A percentile compares a stretch with the other conserved stretches of the same genome.
Evolutionary conservation across 2,113 vertebrate genomes (phyloP).

Genomic region (Larimichthys crocea): DNA sequence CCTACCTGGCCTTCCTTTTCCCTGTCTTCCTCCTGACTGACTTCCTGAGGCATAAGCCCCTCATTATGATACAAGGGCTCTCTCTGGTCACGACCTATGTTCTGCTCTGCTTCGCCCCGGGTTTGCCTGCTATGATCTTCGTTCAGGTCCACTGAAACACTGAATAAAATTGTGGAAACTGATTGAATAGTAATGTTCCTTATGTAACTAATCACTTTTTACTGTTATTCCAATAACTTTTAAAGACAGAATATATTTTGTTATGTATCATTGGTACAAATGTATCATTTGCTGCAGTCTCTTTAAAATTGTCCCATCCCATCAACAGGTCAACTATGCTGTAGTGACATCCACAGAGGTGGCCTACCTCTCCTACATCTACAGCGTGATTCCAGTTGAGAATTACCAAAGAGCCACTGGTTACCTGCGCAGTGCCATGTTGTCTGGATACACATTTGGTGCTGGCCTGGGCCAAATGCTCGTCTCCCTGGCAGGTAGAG

Average conservation of each 20-base stretch:
- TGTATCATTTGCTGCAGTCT: not conserved
- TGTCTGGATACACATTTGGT: constrained; percentile 79
- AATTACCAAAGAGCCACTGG: constrained; percentile 81
- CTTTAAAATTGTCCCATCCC: not conserved
- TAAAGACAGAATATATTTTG: not conserved
- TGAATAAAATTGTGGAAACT: not conserved
- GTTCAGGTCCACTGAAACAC: constrained; percentile 71
- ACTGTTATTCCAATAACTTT: no score
- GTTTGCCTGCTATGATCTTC: constrained; percentile 74
- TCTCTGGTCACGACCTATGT: constrained; percentile 78
- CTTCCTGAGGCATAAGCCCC: constrained; percentile 80
- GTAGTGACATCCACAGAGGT: constrained; percentile 83
- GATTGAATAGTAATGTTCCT: not conserved
- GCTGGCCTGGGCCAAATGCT: constrained; percentile 79
- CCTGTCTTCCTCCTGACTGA: constrained; percentile 83
- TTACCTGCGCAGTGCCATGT: constrained; percentile 79
- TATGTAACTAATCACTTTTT: not conserved
- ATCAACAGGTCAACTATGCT: constrained; percentile 72
- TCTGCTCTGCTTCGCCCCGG: constrained; percentile 78
- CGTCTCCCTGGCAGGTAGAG: constrained; percentile 74
- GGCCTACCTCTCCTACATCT: constrained; percentile 84
- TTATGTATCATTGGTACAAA: not conserved
- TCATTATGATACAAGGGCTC: constrained; percentile 79
- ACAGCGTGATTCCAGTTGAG: constrained; percentile 78
- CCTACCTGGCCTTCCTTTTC: constrained; percentile 79